Evolutionary conservation across 2,888 invertebrate genomes (phyloP).

Genomic region (Alviniconcha strummeri): DNA sequence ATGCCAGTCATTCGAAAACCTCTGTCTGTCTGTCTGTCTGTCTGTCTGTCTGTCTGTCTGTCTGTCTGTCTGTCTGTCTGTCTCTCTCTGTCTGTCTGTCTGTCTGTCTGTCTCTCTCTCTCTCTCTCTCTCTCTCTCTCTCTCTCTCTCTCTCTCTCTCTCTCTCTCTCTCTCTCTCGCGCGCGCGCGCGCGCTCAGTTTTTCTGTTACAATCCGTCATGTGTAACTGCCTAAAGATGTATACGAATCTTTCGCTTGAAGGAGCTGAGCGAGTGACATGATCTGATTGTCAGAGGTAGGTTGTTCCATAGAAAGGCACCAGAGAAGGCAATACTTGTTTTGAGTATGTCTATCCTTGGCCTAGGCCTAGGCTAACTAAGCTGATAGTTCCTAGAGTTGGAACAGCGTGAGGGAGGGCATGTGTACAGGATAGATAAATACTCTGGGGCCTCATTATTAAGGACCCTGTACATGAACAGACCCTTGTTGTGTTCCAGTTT

Average conservation of each 20-base stretch:
- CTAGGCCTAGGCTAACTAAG: too few species aligned
- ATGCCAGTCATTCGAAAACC: too few species aligned
- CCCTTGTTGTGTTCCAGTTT: background rate
- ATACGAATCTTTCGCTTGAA: too few species aligned
- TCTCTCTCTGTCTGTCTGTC: conserved; percentile 23
- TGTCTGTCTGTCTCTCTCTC: conserved; percentile 6
- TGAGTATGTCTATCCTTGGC: background rate
- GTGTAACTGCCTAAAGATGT: too few species aligned
- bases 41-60: background rate
- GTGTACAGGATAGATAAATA: too few species aligned
- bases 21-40: background rate
- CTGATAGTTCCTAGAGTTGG: too few species aligned
- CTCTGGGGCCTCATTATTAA: too few species aligned
- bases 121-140: background rate
- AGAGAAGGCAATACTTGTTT: conserved; percentile 9
- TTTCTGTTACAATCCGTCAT: too few species aligned
- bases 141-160: conserved; percentile 20
- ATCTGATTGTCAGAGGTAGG: too few species aligned
- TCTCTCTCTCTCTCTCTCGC: conserved; percentile 17
- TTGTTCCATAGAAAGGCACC: too few species aligned
- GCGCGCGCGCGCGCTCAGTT: conserved; percentile 9
- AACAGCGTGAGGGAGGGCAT: too few species aligned
- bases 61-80: background rate
- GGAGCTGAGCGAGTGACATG: too few species aligned
- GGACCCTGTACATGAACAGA: background rate